Base-by-base conservation (phyloP, 2,797 vertebrate genomes). In the Fundulus diaphanus region DNA sequence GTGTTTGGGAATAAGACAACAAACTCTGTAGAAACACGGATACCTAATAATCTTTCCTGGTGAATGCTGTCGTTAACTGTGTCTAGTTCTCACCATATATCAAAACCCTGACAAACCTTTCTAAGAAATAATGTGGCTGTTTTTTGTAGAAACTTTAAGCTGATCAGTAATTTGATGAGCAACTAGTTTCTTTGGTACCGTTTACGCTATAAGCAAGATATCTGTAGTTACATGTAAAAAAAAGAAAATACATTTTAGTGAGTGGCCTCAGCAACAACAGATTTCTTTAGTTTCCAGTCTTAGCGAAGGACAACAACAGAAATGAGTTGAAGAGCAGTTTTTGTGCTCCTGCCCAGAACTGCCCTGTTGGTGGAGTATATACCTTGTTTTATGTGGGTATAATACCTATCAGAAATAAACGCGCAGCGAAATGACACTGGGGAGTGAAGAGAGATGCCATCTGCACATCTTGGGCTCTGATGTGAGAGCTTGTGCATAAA, bases 401-500 rank as follows among this genome's bases (percentile, higher is more conserved):
- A 74, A 76, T 82, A 80, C 59, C 77, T 52, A 59, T 87, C 78
- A 73, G 51, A 88, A 84, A 87, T 82, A 74, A 80, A 84, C 68
- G 65, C 67, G 77, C 57, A 33, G 80, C 7, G 56, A 68, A 66
- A 51, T 24, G 54, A 82, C 76, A 74, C 72, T 33, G 73, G 61
- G 46, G 79, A 81, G 76, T 48, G 81, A 70, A 73, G 80, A 72
- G 84, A 86, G 63, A 79, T 83, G 85, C 89, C 92, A 93, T 93
- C 92, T 93, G 91, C 86, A 88, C 66, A 74, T 86, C 77, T 89
- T 68, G 77, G 85, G 56, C 85, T 87, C 81, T 74, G 78, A 79
- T 82, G 68, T 20, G 81, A 81, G 68, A 73, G 80, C 72, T 85
- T 86, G 85, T 88, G 86, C 78, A 89, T 83, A 80, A 80, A 87